Evolutionary conservation across 1,140 invertebrate species (phyloP), one percentile per base, ranked within the genome.

Genomic region (Drosophila sucinea): DNA sequence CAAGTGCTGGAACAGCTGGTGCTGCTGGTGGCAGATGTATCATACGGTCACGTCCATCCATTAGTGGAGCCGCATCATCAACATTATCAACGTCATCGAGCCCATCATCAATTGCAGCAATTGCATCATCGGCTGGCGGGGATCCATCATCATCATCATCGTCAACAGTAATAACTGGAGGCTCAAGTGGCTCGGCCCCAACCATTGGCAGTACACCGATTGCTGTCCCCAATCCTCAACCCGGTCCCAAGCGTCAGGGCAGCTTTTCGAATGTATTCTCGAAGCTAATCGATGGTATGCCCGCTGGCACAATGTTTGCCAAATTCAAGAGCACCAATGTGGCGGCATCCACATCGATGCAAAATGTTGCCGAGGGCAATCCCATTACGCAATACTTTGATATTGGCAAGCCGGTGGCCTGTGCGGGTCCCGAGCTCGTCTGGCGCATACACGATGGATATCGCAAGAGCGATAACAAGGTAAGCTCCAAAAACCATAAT

Each of bases 391-490:
- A 97, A 81, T 95, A 96, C 92, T 99, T 97, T 93, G 96, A 98
- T 70, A 95, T 98, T 61, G 96, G 97, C n/a, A 96, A 96, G 81
- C 96, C 97, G 90, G 94, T 95, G 55, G 97, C 96, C 25, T 97
- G 95, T 61, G 97, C 97, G 23, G 98, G 98, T 0, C 97, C 97
- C 0, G 97, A 98, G 86, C 94, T 97, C 67, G 95, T 97, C 5
- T 99, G 98, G 98, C 96, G 96, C 82, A 96, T 99, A 67, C 96
- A 98, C 89, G 97, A 99, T 78, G 98, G 96, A 0, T 96, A 96
- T 82, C 93, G 97, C 65, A 98, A 97, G 91, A 96, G 95, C 56
- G 98, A 99, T 84, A 96, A 96, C 76, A 98, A 97, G 96, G 98
- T 99, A 93, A 94, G 94, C 93, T 4, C 4, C 30, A 30, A 2